Evolutionary conservation across 2,113 vertebrate species (phyloP).

Genomic region (Tenrec ecaudatus): DNA sequence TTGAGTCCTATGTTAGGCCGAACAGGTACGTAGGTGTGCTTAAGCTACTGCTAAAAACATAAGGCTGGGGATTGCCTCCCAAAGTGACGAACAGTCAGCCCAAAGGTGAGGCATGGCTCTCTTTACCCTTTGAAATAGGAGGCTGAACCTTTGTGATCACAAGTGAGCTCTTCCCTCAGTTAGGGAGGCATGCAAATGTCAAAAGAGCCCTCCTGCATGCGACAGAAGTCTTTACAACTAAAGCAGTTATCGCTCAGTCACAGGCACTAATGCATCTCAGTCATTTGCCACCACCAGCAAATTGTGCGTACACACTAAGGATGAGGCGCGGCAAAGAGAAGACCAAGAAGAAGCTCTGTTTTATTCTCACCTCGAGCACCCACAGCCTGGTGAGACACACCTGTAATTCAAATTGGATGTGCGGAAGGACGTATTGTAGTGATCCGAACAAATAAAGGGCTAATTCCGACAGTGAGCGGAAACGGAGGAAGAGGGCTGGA

Average conservation of each 20-base stretch:
- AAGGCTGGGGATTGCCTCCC: neutral
- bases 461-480: neutral
- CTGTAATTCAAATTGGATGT: neutral
- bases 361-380: slow-evolving; percentile 16
- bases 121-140: neutral
- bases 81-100: slow-evolving; percentile 27
- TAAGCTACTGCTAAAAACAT: slow-evolving; percentile 14
- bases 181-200: neutral
- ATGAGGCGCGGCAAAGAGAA: slow-evolving; percentile 2
- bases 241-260: slow-evolving; percentile 38
- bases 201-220: neutral
- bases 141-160: neutral
- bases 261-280: neutral
- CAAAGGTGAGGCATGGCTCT: neutral
- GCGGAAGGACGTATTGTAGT: neutral
- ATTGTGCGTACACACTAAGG: neutral
- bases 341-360: neutral
- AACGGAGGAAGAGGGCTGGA: neutral
- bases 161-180: neutral
- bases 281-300: neutral
- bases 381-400: neutral
- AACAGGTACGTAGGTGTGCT: slow-evolving; percentile 1
- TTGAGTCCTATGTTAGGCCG: slow-evolving; percentile 60
- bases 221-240: neutral
- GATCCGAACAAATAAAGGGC: neutral